Conservation (phyloP, 2,113 vertebrate species). For the Mola mola region DNA sequence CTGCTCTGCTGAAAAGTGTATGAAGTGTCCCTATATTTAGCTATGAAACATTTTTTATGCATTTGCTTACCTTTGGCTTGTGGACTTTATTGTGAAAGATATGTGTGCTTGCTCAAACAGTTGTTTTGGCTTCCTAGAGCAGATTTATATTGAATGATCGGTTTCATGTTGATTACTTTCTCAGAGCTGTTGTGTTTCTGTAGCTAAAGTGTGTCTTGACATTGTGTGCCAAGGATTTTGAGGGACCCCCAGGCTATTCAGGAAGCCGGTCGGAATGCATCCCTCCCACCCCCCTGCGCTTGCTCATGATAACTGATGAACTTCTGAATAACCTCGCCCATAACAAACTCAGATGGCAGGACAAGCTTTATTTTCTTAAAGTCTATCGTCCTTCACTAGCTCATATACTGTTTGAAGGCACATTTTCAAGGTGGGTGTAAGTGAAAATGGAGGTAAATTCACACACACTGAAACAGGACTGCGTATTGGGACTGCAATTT, state of each 20-base stretch:
- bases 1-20: conserved; percentile 26
- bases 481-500: not conserved
- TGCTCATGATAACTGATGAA: conserved; percentile 71
- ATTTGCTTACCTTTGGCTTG: conserved; percentile 17
- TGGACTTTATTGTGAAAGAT: conserved; percentile 3
- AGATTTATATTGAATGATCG: conserved; percentile 20
- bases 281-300: conserved; percentile 59
- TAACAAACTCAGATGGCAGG: conserved; percentile 52
- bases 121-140: conserved; percentile 25
- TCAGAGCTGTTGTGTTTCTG: conserved; percentile 38
- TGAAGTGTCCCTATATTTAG: conserved; percentile 46
- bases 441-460: conserved; percentile 1
- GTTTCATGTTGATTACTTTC: conserved; percentile 53
- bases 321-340: conserved; percentile 63
- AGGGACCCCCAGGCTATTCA: conserved; percentile 51
- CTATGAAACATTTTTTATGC: conserved; percentile 11
- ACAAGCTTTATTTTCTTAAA: conserved; percentile 22
- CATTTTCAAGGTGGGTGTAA: conserved; percentile 13
- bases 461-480: not conserved
- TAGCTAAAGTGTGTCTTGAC: conserved; percentile 46
- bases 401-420: conserved; percentile 1
- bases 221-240: conserved; percentile 43
- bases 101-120: conserved; percentile 30
- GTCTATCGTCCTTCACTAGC: conserved; percentile 6
- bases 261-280: conserved; percentile 34